Base-by-base conservation (phyloP, 2,888 invertebrate species). In the Emmelina monodactyla region DNA sequence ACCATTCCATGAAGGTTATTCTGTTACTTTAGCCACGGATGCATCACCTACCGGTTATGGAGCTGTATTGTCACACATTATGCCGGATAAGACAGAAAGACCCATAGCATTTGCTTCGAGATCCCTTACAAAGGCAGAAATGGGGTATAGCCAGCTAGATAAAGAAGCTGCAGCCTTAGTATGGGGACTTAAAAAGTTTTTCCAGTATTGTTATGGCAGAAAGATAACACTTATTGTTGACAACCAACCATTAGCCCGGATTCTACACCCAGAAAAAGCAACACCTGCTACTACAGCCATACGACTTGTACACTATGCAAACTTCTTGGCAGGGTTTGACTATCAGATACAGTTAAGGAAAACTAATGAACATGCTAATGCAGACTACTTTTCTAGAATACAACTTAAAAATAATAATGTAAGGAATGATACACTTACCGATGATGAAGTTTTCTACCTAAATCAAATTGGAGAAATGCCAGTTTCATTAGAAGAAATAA, bases 131-230 rank as follows among this genome's bases (percentile, higher is more conserved):
- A 11, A 15, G 10, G 9, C 15, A 10, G 31, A 31, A 10, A 13
- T 13, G 12, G 42, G 50, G n/a, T 64, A 65, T 43, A 50, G 54
- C 12, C 58, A 62, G 42, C 41, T 62, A 10, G 59, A 67, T 33
- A 53, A 58, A 42, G 64, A 66, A 45, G 65, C 59, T 2, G 42
- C 53, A 14, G 51, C 51, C 19, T 41, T 59, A 13, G 39, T 52
- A 6, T 65, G 51, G 45, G 58, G 53, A 19, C 39, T 61, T 4
- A 54, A 56, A 37, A 56, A 53, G 38, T 64, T 61, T 37, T 53
- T 57, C 34, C 49, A 56, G 13, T 68, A 55, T 44, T 45, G 57
- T 5, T 58, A 51, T 43, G 64, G 64, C 4, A 38, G 50, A 22
- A 49, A 53, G 34, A 56, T 65, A 40, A 51, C 39, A 15, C 40